Evolutionary conservation across 2,113 vertebrate genomes (phyloP).

Genomic region (Rhinoptilus africanus): DNA sequence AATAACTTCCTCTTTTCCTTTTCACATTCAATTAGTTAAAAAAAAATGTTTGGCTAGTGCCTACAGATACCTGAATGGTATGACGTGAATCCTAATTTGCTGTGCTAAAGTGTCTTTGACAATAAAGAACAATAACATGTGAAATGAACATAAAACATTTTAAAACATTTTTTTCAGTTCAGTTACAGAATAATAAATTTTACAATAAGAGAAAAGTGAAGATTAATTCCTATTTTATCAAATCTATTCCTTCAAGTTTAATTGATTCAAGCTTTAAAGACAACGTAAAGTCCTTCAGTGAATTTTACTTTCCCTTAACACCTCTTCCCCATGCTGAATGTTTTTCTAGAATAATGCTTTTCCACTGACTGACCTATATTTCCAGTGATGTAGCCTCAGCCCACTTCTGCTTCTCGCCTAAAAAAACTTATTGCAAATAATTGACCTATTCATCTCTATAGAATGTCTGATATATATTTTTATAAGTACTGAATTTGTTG

Average conservation of each 20-base stretch:
- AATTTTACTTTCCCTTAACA: neutral
- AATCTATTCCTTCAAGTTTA: neutral
- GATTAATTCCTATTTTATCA: neutral
- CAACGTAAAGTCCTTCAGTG: neutral
- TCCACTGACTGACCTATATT: neutral
- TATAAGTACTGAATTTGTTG: neutral
- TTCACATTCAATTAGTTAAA: neutral
- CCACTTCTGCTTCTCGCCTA: neutral
- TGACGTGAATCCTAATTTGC: neutral
- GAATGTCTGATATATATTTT: neutral
- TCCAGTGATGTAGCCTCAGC: neutral
- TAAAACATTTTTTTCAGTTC: neutral
- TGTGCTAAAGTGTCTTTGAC: neutral
- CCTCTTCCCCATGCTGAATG: neutral
- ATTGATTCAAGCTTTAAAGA: neutral
- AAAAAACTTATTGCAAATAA: neutral
- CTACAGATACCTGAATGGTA: neutral
- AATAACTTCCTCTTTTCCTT: neutral
- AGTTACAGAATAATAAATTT: neutral
- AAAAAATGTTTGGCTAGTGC: neutral
- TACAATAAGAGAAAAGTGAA: neutral
- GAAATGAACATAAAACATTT: neutral
- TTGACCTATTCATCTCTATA: neutral
- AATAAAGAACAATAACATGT: neutral
- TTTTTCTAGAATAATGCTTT: neutral